Base-by-base conservation (phyloP, 2,797 vertebrate species). In the Takifugu ocellatus region DNA sequence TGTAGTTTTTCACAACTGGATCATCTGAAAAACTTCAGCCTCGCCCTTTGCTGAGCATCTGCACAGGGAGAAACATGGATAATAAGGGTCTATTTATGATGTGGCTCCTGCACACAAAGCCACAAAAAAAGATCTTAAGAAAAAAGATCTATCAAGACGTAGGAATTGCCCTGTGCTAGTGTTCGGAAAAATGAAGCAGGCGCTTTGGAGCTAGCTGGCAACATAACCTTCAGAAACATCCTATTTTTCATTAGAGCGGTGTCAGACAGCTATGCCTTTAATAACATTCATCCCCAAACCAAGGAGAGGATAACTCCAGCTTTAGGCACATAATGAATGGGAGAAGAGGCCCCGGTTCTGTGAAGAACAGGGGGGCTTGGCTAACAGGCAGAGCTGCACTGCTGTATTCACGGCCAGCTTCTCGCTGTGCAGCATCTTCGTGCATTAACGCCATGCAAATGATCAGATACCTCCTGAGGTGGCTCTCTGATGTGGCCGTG, bases 401-500 rank as follows among this genome's bases (percentile, higher is more conserved):
- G 72, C 82, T 83, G 79, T 75, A 85, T 80, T 77, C 56, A 79
- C 86, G 87, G 88, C 81, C 81, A 78, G 82, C 84, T 86, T 87
- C 83, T 92, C 89, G 88, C 90, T 85, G 91, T 86, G 84, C 85
- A 82, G 83, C 92, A 86, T 53, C 74, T 68, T 75, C 83, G 77
- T 78, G 79, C 81, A 90, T 92, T 91, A 91, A 86, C 64, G 45
- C 66, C 78, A 90, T 85, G 88, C 83, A 90, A 87, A 91, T 87
- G 74, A 89, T 79, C 90, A 87, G 90, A 90, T 79, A 83, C 87
- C 91, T 94, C 93, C 91, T 90, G 88, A 90, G 92, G 92, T 89
- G 90, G 86, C 83, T 92, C 88, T 77, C 90, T 94, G 94, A 94
- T 93, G 92, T 90, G 88, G 86, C 86, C 86, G 88, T 95, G 93